Conservation (phyloP, 2,888 invertebrate species). For the Sinotaia quadrata region DNA sequence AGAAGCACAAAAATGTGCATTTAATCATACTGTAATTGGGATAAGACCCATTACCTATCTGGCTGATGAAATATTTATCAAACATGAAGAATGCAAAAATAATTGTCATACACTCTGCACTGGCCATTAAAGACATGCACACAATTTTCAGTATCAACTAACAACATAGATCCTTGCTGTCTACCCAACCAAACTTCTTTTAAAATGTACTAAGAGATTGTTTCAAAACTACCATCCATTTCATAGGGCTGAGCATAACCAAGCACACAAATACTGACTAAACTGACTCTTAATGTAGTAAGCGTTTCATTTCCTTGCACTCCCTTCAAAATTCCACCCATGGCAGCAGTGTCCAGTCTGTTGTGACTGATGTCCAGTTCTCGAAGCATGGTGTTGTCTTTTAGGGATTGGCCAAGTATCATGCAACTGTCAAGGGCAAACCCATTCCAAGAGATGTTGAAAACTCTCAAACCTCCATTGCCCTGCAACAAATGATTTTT, state of each 20-base stretch:
- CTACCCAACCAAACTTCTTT: no score
- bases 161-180: no score
- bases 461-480: conserved; percentile 49
- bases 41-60: no score
- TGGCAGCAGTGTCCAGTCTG: conserved; percentile 47
- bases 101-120: no score
- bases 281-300: conserved; percentile 47
- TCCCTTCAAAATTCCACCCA: conserved; percentile 51
- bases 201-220: background rate
- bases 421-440: conserved; percentile 51
- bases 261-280: background rate
- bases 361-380: conserved; percentile 59
- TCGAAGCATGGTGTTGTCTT: conserved; percentile 44
- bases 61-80: no score
- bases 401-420: conserved; percentile 45
- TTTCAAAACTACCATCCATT: background rate
- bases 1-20: no score
- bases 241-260: background rate
- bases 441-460: conserved; percentile 60
- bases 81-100: no score
- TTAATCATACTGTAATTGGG: no score
- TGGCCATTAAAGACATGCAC: no score
- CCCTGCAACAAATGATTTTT: conserved; percentile 43
- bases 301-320: conserved; percentile 52
- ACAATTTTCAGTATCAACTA: no score